A percentile compares a stretch with the other conserved stretches of the same genome.
Conservation (phyloP, 2,113 vertebrate genomes). For the Trematocara marginatum region DNA sequence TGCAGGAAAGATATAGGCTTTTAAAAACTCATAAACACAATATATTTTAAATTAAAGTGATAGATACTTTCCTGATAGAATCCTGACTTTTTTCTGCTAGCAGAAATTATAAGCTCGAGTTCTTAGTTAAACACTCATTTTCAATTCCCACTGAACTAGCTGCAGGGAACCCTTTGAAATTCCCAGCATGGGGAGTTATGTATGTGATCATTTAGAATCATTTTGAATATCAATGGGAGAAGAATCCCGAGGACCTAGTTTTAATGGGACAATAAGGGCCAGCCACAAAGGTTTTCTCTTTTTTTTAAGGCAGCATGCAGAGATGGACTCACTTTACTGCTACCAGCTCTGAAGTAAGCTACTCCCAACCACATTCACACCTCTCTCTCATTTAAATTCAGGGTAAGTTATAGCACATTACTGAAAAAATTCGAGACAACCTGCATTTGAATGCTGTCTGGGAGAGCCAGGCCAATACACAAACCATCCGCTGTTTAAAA, state of each 20-base stretch:
- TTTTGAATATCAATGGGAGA: constrained; percentile 56
- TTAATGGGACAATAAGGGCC: constrained; percentile 69
- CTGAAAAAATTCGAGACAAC: constrained; percentile 60
- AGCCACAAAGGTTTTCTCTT: constrained; percentile 49
- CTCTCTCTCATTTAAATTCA: constrained; percentile 74
- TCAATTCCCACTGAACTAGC: constrained; percentile 11
- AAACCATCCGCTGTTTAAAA: constrained; percentile 47
- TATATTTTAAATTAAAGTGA: background rate
- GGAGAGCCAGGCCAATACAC: constrained; percentile 68
- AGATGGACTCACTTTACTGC: constrained; percentile 48
- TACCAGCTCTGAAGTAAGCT: constrained; percentile 47
- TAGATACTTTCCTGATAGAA: background rate
- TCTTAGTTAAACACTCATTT: constrained; percentile 8
- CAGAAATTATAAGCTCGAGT: constrained; percentile 4
- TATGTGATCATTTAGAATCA: constrained; percentile 58
- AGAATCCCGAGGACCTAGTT: constrained; percentile 61
- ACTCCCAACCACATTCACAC: constrained; percentile 74
- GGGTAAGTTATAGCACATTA: constrained; percentile 72
- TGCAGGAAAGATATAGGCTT: background rate
- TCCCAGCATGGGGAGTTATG: constrained; percentile 41
- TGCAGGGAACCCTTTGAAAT: constrained; percentile 29
- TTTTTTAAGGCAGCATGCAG: constrained; percentile 35
- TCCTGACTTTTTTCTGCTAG: background rate
- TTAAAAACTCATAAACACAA: background rate
- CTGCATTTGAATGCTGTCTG: constrained; percentile 77